Base-by-base conservation (phyloP, 2,797 vertebrate species). In the Scarus forsteni region DNA sequence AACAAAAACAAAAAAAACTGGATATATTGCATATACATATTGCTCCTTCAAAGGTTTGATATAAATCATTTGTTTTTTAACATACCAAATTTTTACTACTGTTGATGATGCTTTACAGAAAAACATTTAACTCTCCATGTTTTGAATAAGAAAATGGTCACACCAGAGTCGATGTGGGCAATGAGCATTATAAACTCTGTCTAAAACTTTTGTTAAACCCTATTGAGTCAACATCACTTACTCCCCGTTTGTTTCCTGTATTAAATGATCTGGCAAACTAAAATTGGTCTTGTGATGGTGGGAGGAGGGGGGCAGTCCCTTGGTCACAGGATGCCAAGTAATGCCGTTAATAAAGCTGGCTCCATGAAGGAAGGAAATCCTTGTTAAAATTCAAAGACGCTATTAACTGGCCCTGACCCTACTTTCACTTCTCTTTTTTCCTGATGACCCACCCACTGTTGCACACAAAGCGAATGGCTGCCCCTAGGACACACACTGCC, bases 291-390 rank as follows among this genome's bases (percentile, higher is more conserved):
- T 64, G 62, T 88, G 83, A 88, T 73, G 70, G 52, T 56, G 36
- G 61, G 42, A 18, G 27, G 64, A 72, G 59, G 19, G 43, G 16
- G 65, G 70, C 57, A n/a, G 19, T 79, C 82, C 87, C 71, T 75
- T 71, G 62, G 81, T 86, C 84, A 89, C 81, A 90, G 84, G 89
- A 88, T 73, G 67, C 72, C 69, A 67, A 85, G 78, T 84, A 88
- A 92, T 81, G 79, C 57, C 14, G 69, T 89, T 88, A 87, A 88
- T 71, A 71, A 84, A 75, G 62, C 68, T 53, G 75, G 46, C 73
- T 80, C 71, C 73, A 54, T 18, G 56, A 53, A 71, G 78, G 72
- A 79, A 86, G 85, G 75, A 88, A 90, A 84, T 83, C 80, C 78
- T 88, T 73, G 70, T 66, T 77, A 64, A 79, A 61, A 87, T 90